These are phyloP conservation scores for Amphipyra tragopoginis DNA, from an alignment of 2,888 invertebrate genomes.

Conservation along the genomic window DNA sequence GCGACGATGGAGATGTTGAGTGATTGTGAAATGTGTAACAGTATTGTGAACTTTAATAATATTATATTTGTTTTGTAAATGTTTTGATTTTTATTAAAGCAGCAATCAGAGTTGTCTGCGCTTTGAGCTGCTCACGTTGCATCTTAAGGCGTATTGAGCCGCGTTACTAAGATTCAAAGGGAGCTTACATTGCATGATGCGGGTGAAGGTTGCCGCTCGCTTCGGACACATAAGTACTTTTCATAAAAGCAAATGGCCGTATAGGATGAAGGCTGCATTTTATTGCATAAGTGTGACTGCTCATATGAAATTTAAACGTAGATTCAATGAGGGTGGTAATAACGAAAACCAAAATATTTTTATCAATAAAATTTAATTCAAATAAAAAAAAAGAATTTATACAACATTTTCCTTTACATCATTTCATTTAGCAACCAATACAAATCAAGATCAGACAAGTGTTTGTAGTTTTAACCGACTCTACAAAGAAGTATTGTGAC, in stretches of 20 bases:
- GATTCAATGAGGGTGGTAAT: neutral
- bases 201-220: no score
- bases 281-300: no score
- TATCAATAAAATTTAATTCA: constrained; percentile 76
- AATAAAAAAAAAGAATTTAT: constrained; percentile 81
- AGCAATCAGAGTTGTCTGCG: no score
- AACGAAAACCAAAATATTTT: constrained; percentile 18
- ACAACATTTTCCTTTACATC: constrained; percentile 70
- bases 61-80: neutral
- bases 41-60: neutral
- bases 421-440: constrained; percentile 43
- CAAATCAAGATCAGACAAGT: constrained; percentile 44
- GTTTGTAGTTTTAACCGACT: constrained; percentile 10
- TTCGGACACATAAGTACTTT: no score
- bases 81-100: neutral
- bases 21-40: constrained; percentile 4
- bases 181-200: no score
- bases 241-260: no score
- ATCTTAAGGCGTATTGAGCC: no score
- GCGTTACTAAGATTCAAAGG: no score
- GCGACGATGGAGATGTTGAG: constrained; percentile 66
- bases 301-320: neutral
- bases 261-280: no score
- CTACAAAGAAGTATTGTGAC: constrained; percentile 45
- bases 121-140: no score